phyloP scores from a whole-genome alignment of 2,113 vertebrate genomes.

The Charadrius vociferus region DNA sequence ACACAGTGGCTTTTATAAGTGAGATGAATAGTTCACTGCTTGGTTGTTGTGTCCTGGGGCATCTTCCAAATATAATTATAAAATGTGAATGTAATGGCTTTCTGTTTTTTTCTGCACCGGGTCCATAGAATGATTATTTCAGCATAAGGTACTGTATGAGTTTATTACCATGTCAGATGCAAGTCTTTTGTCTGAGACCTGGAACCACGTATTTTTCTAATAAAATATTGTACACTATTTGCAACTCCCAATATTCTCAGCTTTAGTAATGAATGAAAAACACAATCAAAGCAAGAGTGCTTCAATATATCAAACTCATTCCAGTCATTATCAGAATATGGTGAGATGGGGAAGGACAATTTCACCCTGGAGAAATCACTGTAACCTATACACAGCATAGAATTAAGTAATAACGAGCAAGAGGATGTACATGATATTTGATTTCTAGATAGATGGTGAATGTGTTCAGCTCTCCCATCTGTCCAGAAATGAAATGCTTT shows the following conservation, averaged over 20 bases:
- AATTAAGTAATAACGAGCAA: conserved; percentile 39
- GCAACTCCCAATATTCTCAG: not conserved
- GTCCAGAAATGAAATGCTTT: conserved; percentile 14
- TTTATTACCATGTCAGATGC: not conserved
- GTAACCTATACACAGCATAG: conserved; percentile 8
- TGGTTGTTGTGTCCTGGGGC: conserved; percentile 29
- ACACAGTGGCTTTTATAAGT: conserved; percentile 11
- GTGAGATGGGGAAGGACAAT: conserved; percentile 33
- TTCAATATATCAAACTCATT: conserved; percentile 52
- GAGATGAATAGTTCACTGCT: conserved; percentile 22
- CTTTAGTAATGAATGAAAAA: conserved; percentile 39
- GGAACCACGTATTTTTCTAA: conserved; percentile 39
- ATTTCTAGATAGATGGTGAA: conserved; percentile 31
- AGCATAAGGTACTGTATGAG: not conserved
- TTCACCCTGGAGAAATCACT: conserved; percentile 58
- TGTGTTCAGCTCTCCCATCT: conserved; percentile 23
- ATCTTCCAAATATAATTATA: conserved; percentile 53
- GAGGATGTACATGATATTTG: not conserved
- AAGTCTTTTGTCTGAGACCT: conserved; percentile 15
- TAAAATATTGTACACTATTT: conserved; percentile 35
- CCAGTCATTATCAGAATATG: conserved; percentile 24
- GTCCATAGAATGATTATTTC: not conserved
- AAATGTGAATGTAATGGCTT: conserved; percentile 26
- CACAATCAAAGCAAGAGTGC: not conserved
- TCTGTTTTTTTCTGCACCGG: not conserved